A percentile compares a stretch with the other conserved stretches of the same genome.
phyloP scores from a whole-genome alignment of 1,140 invertebrate genomes.

The Drosophila kikkawai region DNA sequence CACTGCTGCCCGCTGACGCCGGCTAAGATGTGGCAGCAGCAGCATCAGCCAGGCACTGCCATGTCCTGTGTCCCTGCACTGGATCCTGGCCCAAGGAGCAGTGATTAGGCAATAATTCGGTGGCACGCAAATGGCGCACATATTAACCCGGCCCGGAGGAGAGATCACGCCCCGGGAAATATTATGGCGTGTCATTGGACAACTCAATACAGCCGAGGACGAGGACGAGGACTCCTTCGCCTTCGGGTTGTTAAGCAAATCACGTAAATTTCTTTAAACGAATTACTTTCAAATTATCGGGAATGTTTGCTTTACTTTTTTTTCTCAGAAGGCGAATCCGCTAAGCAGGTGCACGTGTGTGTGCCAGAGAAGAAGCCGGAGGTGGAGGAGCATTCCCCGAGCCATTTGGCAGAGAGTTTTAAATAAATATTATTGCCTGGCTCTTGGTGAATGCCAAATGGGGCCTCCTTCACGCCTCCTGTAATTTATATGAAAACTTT shows the following conservation, averaged over 20 bases:
- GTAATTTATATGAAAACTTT: slow-evolving; percentile 80
- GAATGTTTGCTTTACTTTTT: slow-evolving; percentile 16
- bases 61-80: slow-evolving; percentile 2
- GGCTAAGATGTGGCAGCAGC: slow-evolving; percentile 12
- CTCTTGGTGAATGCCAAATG: slow-evolving; percentile 41
- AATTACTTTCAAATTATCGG: slow-evolving; percentile 79
- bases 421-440: slow-evolving; percentile 73
- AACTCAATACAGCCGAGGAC: slow-evolving; percentile 59
- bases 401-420: slow-evolving; percentile 54
- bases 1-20: slow-evolving; percentile 1
- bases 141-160: slow-evolving; percentile 34
- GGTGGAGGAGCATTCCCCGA: not conserved
- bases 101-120: slow-evolving; percentile 79
- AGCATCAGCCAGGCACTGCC: not conserved
- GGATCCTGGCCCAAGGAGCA: slow-evolving; percentile 36
- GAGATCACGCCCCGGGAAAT: slow-evolving; percentile 41
- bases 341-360: slow-evolving; percentile 32
- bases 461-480: slow-evolving; percentile 13
- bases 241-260: slow-evolving; percentile 72
- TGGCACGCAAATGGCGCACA: slow-evolving; percentile 43
- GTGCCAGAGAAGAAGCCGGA: not conserved
- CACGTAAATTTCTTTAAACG: slow-evolving; percentile 76
- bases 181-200: slow-evolving; percentile 75
- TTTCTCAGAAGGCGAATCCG: not conserved
- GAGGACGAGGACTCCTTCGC: slow-evolving; percentile 1